Evolutionary conservation across 1,140 invertebrate genomes (phyloP), one percentile per base, ranked within the genome.

Genomic region (Aphelenchoides avenae): DNA sequence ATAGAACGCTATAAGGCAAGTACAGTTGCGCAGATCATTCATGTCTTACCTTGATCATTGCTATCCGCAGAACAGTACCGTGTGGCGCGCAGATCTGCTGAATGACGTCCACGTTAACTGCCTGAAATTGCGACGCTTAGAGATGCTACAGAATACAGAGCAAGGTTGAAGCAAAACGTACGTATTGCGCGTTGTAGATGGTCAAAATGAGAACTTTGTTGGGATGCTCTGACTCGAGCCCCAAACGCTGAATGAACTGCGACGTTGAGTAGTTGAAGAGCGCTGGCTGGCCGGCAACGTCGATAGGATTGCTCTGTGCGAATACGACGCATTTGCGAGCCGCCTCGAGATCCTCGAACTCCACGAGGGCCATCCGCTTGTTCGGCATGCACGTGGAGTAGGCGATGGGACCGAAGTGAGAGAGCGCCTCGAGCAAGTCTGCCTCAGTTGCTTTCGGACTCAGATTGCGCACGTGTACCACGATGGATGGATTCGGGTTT

Each of bases 21-120:
- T n/a, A n/a, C n/a, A n/a, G n/a, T n/a, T n/a, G n/a, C n/a, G n/a
- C n/a, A n/a, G n/a, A n/a, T n/a, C n/a, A n/a, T n/a, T n/a, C n/a
- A n/a, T n/a, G n/a, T n/a, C n/a, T 91, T 81, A 97, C 96, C 84
- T 92, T 92, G 82, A 97, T 95, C 70, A 99, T 93, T 46, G 97
- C 93, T 80, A 98, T 96, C 68, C 92, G 85, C 63, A 89, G 84
- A n/a, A 98, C 92, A 78, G 91, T 87, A 27, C 93, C 93, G 82
- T 89, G 89, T 50, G 89, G 86, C 66, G 86, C 84, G 79, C 89
- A 91, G 78, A 98, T 97, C 67, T 91, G 92, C 27, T 61, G 30
- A 39, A 53, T 52, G 72, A 90, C 91, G 89, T 83, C 91, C 84
- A 94, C 92, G 81, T 91, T 94, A 78, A 98, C 96, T 49, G 92